Percentiles rank a stretch among this genome's conserved stretches.
phyloP scores from a whole-genome alignment of 2,113 vertebrate species.

The Podiceps cristatus region DNA sequence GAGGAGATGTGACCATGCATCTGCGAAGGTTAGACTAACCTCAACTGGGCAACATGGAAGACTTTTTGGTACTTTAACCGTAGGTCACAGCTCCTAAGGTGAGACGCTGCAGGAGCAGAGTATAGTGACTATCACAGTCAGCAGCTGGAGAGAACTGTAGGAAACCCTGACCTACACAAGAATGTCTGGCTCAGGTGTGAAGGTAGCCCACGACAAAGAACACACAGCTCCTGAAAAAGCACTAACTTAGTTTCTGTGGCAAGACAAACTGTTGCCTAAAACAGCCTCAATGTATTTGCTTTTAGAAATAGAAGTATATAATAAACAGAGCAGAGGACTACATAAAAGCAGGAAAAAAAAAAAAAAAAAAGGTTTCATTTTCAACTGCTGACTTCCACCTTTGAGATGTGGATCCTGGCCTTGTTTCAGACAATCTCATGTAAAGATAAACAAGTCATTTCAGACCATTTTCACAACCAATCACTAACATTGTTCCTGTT shows the following conservation, averaged over 20 bases:
- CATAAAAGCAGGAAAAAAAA: background rate
- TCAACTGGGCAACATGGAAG: background rate
- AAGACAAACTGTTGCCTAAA: background rate
- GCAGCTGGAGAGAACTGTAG: background rate
- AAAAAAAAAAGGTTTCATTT: background rate
- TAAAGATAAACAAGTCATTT: background rate
- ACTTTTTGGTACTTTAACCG: background rate
- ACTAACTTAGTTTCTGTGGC: background rate
- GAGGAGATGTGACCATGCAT: background rate
- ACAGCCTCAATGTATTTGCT: background rate
- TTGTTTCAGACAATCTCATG: background rate
- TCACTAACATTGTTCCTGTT: background rate
- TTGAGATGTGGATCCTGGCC: background rate
- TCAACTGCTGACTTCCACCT: background rate
- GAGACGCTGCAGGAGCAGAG: background rate
- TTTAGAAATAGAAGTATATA: background rate
- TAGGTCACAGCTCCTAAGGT: background rate
- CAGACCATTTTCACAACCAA: background rate
- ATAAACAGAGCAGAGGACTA: background rate
- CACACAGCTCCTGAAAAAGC: rapidly evolving
- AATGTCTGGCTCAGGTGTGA: rapidly evolving
- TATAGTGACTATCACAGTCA: background rate
- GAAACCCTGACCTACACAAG: background rate
- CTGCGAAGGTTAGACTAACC: background rate
- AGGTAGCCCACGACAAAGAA: background rate